phyloP scores from a whole-genome alignment of 23 tunicate species.

The Trididemnum nubilum region DNA sequence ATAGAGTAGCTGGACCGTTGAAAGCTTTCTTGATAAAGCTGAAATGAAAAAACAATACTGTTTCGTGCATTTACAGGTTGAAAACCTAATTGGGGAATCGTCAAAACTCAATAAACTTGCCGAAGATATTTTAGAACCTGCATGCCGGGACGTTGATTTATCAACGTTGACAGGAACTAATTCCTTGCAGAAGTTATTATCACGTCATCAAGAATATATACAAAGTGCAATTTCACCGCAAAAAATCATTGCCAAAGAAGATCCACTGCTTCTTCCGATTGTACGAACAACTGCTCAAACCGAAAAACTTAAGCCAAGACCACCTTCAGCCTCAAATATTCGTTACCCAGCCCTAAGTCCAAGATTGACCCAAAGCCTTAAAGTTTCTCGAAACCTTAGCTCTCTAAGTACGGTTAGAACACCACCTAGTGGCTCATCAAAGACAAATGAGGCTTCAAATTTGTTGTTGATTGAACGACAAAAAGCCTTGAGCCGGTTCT shows the following conservation, averaged over 20 bases:
- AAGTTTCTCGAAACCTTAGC: not conserved
- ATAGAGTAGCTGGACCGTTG: too few species aligned
- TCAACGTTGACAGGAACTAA: not conserved
- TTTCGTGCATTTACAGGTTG: not conserved
- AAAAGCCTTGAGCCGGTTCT: slow-evolving; percentile 30
- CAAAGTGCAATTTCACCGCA: not conserved
- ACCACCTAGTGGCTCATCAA: not conserved
- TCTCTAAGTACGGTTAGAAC: not conserved
- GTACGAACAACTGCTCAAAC: not conserved
- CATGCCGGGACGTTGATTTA: not conserved
- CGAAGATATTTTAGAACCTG: not conserved
- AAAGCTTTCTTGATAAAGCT: too few species aligned
- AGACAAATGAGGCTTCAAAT: not conserved
- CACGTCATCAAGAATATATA: not conserved
- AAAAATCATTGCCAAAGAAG: not conserved
- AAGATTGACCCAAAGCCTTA: slow-evolving; percentile 29
- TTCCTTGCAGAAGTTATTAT: not conserved
- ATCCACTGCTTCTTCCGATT: not conserved
- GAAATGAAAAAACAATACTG: too few species aligned
- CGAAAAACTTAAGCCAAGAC: slow-evolving; percentile 6
- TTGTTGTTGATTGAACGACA: slow-evolving; percentile 20
- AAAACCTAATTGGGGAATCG: not conserved
- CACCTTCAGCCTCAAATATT: slow-evolving; percentile 25
- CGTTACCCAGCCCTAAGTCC: slow-evolving; percentile 55
- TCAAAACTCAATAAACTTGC: not conserved